Conservation (phyloP, 1,140 invertebrate genomes). For the Araneus ventricosus region DNA sequence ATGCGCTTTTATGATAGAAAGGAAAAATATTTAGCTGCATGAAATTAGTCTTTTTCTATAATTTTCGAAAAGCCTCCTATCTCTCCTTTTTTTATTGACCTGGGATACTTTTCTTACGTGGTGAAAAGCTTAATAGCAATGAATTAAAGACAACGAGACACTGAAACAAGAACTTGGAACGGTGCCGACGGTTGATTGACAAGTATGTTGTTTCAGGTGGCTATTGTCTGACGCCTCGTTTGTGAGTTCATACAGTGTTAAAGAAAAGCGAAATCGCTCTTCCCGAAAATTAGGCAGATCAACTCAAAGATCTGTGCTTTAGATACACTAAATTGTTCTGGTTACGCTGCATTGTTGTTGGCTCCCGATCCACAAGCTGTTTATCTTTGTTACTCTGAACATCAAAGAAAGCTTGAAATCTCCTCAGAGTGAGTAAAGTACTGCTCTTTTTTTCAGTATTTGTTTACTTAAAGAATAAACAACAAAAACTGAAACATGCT, state of each 20-base stretch:
- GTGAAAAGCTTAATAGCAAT: not conserved
- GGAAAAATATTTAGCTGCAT: no score
- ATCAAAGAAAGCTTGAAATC: not conserved
- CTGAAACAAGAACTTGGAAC: conserved; percentile 55
- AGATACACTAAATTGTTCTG: not conserved
- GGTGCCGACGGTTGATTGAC: conserved; percentile 31
- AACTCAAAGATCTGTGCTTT: not conserved
- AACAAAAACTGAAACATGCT: no score
- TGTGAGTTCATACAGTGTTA: not conserved
- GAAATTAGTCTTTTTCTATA: no score
- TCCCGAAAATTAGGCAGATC: not conserved
- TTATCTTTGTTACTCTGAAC: not conserved
- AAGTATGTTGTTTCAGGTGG: conserved; percentile 49
- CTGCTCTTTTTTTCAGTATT: no score
- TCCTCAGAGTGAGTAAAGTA: no score
- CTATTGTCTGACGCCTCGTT: conserved; percentile 32
- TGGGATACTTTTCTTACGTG: no score
- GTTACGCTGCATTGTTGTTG: not conserved
- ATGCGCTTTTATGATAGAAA: no score
- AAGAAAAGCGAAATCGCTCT: not conserved
- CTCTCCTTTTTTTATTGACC: no score
- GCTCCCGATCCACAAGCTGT: not conserved
- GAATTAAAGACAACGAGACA: not conserved
- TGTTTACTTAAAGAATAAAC: no score
- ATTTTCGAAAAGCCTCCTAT: no score